Base-by-base conservation (phyloP, 2,888 invertebrate species). In the Eueremaeus valkanovi region DNA sequence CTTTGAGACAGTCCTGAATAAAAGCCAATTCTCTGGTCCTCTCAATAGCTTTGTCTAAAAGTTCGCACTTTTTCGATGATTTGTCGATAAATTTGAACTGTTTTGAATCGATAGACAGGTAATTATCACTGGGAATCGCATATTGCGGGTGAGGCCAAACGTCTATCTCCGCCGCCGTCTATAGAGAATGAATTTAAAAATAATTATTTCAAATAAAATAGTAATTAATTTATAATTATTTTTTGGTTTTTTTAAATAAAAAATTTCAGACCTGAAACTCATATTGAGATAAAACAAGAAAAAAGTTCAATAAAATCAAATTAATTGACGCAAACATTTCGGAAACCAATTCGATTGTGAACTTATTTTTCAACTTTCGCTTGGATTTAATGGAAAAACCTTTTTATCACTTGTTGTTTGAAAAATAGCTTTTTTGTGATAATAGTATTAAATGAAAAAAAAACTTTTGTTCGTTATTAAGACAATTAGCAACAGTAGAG, bases 31-130 rank as follows among this genome's bases (percentile, higher is more conserved):
- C 72, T 42, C 73, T 45, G 42, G 78, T 78, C 18, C 89, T 84
- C 66, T 81, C 80, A 11, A 88, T 79, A 0, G 89, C 88, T 58
- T 86, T 83, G 45, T 86, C 84, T 21, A 89, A 81, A 55, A 88
- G 84, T 75, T 86, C 85, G 81, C 89, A 89, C 49, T 78, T 75
- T 27, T 68, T 9, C n/a, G 45, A 31, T 18, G 68, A 18, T 31
- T 74, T 51, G 0, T 36, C 9, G 5, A 36, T 18, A 8, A 74
- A 66, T 49, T 29, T 29, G 29, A 73, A 73, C 33, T 58, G n/a
- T 36, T 6, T 24, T 16, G 45, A 31, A 33, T 73, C 36, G n/a
- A 74, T 74, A 27, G 29, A 45, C 9, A 74, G 36, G 42, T 42
- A 74, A n/a, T n/a, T 21, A 8, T 68, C 21, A 11, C 24, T 27